phyloP scores from a whole-genome alignment of 35 echinoderm and acorn worm genomes.

The Lytechinus pictus region DNA sequence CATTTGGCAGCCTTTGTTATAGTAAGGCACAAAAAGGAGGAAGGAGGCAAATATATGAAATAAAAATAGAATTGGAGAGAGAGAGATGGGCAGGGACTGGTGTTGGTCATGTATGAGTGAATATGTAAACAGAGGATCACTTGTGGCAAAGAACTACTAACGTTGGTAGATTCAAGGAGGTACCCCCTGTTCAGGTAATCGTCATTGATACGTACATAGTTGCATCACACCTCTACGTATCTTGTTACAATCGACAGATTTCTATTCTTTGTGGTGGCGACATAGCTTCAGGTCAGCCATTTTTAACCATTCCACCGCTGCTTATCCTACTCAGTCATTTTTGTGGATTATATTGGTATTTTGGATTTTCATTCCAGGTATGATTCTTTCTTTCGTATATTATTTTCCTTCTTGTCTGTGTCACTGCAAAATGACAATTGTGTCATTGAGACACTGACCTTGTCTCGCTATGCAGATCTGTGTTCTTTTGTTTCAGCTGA shows the following conservation, averaged over 20 bases:
- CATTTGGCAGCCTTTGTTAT: constrained; percentile 28
- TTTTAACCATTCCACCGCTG: neutral
- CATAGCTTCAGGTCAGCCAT: neutral
- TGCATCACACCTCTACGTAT: neutral
- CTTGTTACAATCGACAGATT: neutral
- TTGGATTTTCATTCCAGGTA: constrained; percentile 12
- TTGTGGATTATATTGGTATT: neutral
- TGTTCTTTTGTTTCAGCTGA: neutral
- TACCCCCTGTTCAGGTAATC: neutral
- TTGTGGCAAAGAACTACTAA: neutral
- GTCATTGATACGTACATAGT: neutral
- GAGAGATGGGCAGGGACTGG: constrained; percentile 29
- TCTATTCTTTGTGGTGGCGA: neutral
- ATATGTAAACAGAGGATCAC: constrained; percentile 25
- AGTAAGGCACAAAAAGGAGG: constrained; percentile 18
- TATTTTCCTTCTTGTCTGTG: neutral
- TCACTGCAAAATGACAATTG: neutral
- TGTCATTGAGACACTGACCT: neutral
- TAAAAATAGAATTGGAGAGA: constrained; percentile 6
- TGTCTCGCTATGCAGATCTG: neutral
- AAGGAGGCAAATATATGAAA: neutral
- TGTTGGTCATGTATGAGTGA: constrained; percentile 17
- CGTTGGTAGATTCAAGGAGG: neutral
- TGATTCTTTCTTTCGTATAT: neutral
- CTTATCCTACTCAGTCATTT: neutral